Evolutionary conservation across 1,140 invertebrate species (phyloP).

Genomic region (Drosophila ohnishii): DNA sequence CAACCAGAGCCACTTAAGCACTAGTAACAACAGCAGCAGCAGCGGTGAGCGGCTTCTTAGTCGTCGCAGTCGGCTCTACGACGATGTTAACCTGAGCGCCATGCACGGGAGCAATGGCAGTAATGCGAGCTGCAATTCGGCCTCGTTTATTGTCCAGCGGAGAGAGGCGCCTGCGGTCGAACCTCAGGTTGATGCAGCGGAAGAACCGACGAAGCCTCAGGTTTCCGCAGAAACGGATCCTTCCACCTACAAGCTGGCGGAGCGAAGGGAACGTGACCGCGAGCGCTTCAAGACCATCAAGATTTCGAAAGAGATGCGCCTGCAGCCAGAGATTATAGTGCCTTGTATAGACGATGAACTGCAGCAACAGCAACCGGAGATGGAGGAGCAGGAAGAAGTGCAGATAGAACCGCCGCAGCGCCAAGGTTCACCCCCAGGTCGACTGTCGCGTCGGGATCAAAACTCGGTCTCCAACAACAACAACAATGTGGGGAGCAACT

Average conservation of each 20-base stretch:
- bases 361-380: conserved; percentile 18
- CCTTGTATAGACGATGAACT: conserved; percentile 74
- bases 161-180: conserved; percentile 33
- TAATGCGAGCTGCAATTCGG: conserved; percentile 54
- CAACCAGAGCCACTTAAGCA: conserved; percentile 32
- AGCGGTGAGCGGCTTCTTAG: conserved; percentile 70
- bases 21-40: conserved; percentile 40
- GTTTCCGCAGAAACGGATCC: conserved; percentile 37
- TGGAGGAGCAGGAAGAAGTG: conserved; percentile 19
- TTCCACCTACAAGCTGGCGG: conserved; percentile 61
- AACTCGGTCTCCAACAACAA: conserved; percentile 26
- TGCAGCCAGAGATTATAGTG: conserved; percentile 55
- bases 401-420: conserved; percentile 6
- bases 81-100: conserved; percentile 75
- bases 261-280: conserved; percentile 71
- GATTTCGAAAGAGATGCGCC: conserved; percentile 67
- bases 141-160: conserved; percentile 73
- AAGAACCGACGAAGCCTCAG: conserved; percentile 3
- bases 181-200: conserved; percentile 30
- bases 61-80: conserved; percentile 77
- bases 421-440: conserved; percentile 37
- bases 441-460: conserved; percentile 64
- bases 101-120: conserved; percentile 61
- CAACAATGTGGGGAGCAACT: conserved; percentile 48
- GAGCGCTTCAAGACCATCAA: conserved; percentile 83